Evolutionary conservation across 2,113 vertebrate species (phyloP).

Genomic region (Egretta garzetta): DNA sequence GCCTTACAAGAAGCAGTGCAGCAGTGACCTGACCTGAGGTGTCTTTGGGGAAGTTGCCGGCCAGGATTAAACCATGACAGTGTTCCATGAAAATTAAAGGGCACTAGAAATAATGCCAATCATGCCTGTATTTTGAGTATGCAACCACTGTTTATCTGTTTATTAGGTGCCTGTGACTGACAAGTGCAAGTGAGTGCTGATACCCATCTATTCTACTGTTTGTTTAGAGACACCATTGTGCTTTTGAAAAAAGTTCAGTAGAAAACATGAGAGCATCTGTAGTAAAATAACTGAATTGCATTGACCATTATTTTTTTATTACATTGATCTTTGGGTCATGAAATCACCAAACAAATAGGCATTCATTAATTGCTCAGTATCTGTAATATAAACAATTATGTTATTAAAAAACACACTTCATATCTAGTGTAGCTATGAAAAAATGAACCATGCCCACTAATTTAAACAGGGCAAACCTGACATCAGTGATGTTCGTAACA

Average conservation of each 20-base stretch:
- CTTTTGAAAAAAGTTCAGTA: not conserved
- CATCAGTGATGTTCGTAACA: not conserved
- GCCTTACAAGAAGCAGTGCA: too few species aligned
- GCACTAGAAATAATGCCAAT: not conserved
- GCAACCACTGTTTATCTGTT: not conserved
- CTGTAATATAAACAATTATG: not conserved
- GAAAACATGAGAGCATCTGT: not conserved
- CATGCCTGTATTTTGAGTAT: not conserved
- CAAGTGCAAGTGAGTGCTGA: not conserved
- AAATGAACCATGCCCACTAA: not conserved
- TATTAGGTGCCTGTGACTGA: not conserved
- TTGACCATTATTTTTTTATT: not conserved
- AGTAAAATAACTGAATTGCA: not conserved
- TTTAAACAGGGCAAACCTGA: not conserved
- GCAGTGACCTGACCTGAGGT: too few species aligned
- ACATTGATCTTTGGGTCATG: not conserved
- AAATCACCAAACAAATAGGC: not conserved
- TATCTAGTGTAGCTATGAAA: not conserved
- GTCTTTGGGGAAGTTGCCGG: too few species aligned
- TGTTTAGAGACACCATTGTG: not conserved
- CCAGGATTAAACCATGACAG: too few species aligned
- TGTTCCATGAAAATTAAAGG: constrained; percentile 2
- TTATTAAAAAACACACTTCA: not conserved
- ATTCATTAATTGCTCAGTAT: not conserved
- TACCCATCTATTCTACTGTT: not conserved